Evolutionary conservation across 2,888 invertebrate species (phyloP), one percentile per base, ranked within the genome.

Genomic region (Petrolisthes cinctipes): DNA sequence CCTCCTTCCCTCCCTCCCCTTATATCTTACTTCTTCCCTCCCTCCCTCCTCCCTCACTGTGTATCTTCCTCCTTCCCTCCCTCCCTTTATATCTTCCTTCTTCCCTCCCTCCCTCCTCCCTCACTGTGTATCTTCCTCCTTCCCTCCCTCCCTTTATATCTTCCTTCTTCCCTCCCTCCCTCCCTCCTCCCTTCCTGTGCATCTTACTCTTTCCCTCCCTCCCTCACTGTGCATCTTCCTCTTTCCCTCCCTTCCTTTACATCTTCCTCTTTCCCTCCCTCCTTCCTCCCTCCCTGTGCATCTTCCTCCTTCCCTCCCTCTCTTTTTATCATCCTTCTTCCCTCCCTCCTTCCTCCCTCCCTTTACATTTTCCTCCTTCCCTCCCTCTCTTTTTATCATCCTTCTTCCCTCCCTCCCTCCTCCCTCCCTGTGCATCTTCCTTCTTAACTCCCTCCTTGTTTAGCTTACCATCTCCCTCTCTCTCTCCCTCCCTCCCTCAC

Each of bases 101-200:
- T n/a, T n/a, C n/a, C n/a, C n/a, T n/a, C 75, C 75, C 37, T 75
- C 37, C 75, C 37, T 51, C 75, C 37, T 51, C 73, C 11, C 23
- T n/a, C 73, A 9, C 73, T 23, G 9, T 23, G n/a, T n/a, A 9
- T n/a, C 23, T 7, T 23, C n/a, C 73, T 7, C n/a, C 73, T 17
- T 23, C 4, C 11, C 73, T n/a, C 9, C 73, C 7, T 9, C 73
- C n/a, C n/a, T 17, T 4, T 51, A 37, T 23, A 75, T 51, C 73
- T 78, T 78, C 78, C 78, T n/a, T 51, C 53, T n/a, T 78, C 78
- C 78, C 53, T 78, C n/a, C n/a, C n/a, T n/a, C 17, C n/a, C 2
- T n/a, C 73, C 73, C 2, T 7, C n/a, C 9, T 23, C n/a, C 7
- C n/a, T n/a, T n/a, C n/a, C n/a, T n/a, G n/a, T n/a, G n/a, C n/a